Evolutionary conservation across 2,888 invertebrate genomes (phyloP).

Genomic region (Meliscaeva auricollis): DNA sequence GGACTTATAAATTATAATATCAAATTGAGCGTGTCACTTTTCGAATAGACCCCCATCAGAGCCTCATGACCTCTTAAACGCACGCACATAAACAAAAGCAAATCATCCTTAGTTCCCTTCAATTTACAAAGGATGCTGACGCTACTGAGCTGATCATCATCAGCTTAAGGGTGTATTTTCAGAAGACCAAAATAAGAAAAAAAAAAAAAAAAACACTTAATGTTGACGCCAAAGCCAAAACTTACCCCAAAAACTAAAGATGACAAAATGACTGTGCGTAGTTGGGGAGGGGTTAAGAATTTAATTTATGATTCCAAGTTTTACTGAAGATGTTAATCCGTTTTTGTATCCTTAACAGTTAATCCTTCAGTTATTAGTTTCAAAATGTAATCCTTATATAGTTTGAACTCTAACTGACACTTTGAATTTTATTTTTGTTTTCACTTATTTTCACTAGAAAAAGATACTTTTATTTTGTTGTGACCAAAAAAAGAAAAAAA

Average conservation of each 20-base stretch:
- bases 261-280: conserved; percentile 18
- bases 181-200: no score
- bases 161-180: conserved; percentile 27
- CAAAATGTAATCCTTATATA: conserved; percentile 41
- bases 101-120: neutral
- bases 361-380: conserved; percentile 68
- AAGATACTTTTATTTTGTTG: conserved; percentile 28
- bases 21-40: conserved; percentile 52
- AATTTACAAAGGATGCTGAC: conserved; percentile 14
- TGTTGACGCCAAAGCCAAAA: conserved; percentile 47
- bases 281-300: neutral
- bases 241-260: conserved; percentile 58
- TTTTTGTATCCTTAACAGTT: conserved; percentile 67
- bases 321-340: conserved; percentile 62
- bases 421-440: conserved; percentile 5
- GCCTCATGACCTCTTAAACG: conserved; percentile 16
- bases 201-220: conserved; percentile 46
- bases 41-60: conserved; percentile 17
- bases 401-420: conserved; percentile 31
- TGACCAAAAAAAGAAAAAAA: neutral
- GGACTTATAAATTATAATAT: conserved; percentile 40
- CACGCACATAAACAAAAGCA: conserved; percentile 14
- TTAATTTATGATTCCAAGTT: no score
- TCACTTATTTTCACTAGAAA: conserved; percentile 9
- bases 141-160: conserved; percentile 54